Evolutionary conservation across 2,113 vertebrate genomes (phyloP), one percentile per base, ranked within the genome.

Genomic region (Gallinago jamesoni): DNA sequence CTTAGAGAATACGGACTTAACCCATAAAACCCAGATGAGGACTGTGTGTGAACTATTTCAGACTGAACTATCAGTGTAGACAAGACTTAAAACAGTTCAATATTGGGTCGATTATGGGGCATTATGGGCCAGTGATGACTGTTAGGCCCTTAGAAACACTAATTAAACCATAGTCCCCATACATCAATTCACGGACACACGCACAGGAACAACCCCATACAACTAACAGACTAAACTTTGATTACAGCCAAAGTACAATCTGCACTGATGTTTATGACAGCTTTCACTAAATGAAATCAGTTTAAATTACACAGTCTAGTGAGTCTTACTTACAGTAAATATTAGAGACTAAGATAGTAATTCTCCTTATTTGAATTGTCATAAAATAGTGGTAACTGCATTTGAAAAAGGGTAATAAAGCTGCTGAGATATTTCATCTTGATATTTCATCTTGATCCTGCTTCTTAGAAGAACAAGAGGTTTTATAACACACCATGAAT

Each of bases 341-440:
- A 13, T 84, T 72, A 74, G 39, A 89, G 25, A 41, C 20, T 68
- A 48, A 69, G 31, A 41, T 3, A 56, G 25, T 67, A 1, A 52
- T 45, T 81, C 31, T 86, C 22, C 62, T 45, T 89, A 79, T 43
- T 84, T 37, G 89, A 78, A 66, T 72, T 82, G 62, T 27, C 70
- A n/a, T 56, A 74, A 63, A 94, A 75, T 39, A 77, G 35, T 68
- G 50, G 72, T 48, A 93, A 89, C 12, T 83, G 62, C 52, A 45
- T 92, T 93, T 92, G 69, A 59, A 94, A 57, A 78, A 70, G 21
- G 1, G 25, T 95, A 96, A 96, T 97, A 76, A 96, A 94, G 87
- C 70, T 97, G 88, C 95, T 97, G 87, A 86, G 64, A 86, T 93
- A 89, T 94, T 97, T 94, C 3, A 24, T 95, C 64, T 93, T 95